phyloP scores from a whole-genome alignment of 2,113 vertebrate species.

The Bothrops jararaca region DNA sequence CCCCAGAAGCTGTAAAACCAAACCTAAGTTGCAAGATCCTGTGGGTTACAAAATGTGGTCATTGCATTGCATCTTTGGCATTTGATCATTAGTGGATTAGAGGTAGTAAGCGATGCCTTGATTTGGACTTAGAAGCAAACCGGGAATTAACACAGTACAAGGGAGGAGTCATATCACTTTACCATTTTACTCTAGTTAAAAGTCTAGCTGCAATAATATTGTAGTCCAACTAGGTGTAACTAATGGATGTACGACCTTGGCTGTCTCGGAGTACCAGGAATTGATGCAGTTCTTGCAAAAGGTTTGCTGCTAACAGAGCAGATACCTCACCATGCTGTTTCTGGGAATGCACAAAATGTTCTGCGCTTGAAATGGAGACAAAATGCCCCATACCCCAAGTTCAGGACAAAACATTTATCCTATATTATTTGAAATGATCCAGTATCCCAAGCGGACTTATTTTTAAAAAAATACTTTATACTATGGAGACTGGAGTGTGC shows the following conservation, averaged over 20 bases:
- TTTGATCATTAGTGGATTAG: not conserved
- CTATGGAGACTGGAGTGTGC: not conserved
- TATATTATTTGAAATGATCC: not conserved
- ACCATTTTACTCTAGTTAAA: not conserved
- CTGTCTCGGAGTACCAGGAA: not conserved
- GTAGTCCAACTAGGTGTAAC: not conserved
- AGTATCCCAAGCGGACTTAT: not conserved
- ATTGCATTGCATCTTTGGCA: not conserved
- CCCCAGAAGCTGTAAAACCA: too few species aligned
- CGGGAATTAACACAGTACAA: not conserved
- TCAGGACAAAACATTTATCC: not conserved
- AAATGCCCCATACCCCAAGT: not conserved
- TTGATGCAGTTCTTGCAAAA: not conserved
- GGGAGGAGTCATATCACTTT: not conserved
- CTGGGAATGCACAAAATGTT: not conserved
- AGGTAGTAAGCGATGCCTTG: not conserved
- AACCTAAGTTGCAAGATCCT: not conserved
- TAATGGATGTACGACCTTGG: not conserved
- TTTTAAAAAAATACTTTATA: not conserved
- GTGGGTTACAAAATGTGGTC: not conserved
- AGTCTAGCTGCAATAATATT: not conserved
- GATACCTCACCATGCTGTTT: not conserved
- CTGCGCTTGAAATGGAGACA: not conserved
- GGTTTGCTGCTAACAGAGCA: not conserved
- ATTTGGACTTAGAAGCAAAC: not conserved